Evolutionary conservation across 2,888 invertebrate species (phyloP), one percentile per base, ranked within the genome.

Genomic region (Lepidocyrtinus sp.): DNA sequence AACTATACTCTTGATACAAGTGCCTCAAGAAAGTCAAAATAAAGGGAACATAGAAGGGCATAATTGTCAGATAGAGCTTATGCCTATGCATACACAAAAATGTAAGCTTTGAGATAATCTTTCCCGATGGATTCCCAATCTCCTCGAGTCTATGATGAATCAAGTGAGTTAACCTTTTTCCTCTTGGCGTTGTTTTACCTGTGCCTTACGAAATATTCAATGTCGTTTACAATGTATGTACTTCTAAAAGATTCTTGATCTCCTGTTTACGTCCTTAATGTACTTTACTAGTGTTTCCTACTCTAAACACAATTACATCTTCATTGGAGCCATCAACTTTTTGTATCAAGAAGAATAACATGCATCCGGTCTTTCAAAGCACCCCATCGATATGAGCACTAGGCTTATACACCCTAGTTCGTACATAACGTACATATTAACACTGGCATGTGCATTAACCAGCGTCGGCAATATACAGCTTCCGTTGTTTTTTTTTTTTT

Each of bases 311-410:
- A 74, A 69, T 74, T 79, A 79, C 74, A 79, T 70, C 74, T 79
- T 74, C 79, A 74, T 74, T 70, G 74, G 74, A 79, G 70, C 74
- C 69, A 79, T 79, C 70, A 79, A 73, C n/a, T 50, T 79, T 68
- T 73, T 62, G 62, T 73, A 27, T 27, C 17, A 17, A 67, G 65
- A 15, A 50, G 55, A 45, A 36, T n/a, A n/a, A 22, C 21, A 64
- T 17, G 79, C 79, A 74, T 72, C 73, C 72, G 73, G 78, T 78
- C 59, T 77, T 65, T n/a, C n/a, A 25, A 50, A 69, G 36, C 26
- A 62, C 24, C 19, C 26, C 19, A 71, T 7, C 45, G 22, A 19
- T 46, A 72, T 72, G 36, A 46, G n/a, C n/a, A n/a, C n/a, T n/a
- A n/a, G n/a, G n/a, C n/a, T n/a, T n/a, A n/a, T n/a, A n/a, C n/a